phyloP scores from a whole-genome alignment of 1,140 invertebrate species.

The Aricia agestis region DNA sequence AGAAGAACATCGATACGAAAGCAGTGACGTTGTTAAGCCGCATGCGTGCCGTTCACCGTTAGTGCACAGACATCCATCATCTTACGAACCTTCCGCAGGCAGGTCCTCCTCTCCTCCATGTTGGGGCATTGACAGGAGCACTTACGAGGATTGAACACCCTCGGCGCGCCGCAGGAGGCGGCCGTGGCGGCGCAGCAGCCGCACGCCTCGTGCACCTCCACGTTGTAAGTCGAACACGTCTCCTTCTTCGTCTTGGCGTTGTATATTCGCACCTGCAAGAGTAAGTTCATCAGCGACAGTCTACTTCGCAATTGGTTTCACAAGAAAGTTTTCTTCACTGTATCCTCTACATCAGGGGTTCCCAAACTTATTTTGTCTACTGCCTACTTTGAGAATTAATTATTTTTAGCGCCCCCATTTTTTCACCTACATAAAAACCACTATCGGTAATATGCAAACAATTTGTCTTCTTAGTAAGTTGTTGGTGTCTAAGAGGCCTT shows the following conservation, averaged over 20 bases:
- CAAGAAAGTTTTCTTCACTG: no score
- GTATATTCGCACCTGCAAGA: constrained; percentile 55
- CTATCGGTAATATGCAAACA: no score
- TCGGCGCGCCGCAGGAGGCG: constrained; percentile 43
- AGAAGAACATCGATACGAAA: constrained; percentile 26
- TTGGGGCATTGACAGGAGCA: constrained; percentile 68
- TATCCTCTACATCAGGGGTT: no score
- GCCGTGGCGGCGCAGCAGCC: constrained; percentile 45
- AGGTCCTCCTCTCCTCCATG: constrained; percentile 54
- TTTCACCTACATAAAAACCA: no score
- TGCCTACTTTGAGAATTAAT: no score
- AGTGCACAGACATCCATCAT: constrained; percentile 68
- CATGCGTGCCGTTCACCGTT: constrained; percentile 52
- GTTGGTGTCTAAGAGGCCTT: no score
- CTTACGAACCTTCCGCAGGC: constrained; percentile 65
- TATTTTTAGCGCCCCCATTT: no score
- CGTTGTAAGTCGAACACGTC: constrained; percentile 48
- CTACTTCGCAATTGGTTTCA: background rate
- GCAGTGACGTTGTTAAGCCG: constrained; percentile 26
- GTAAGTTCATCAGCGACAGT: constrained; percentile 13
- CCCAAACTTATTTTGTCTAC: no score
- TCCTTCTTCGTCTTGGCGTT: constrained; percentile 58
- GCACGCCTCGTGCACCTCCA: constrained; percentile 58
- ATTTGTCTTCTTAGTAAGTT: no score
- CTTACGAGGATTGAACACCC: constrained; percentile 67